Conservation (phyloP, 2,113 vertebrate genomes). For the Ovibos moschatus region DNA sequence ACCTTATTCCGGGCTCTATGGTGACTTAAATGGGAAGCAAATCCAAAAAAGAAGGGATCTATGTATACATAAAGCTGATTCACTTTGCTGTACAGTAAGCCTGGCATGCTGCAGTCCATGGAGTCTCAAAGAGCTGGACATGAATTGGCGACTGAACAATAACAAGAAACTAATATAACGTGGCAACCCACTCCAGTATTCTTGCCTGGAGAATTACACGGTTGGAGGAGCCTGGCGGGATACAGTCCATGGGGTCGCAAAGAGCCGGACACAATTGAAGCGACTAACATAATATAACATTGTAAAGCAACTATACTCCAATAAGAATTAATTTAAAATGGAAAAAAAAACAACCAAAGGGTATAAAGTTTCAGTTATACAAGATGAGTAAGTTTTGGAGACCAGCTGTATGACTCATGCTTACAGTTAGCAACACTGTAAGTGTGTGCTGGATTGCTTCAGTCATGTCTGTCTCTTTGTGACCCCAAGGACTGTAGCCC, state of each 20-base stretch:
- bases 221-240: neutral
- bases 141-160: neutral
- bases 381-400: neutral
- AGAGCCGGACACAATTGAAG: neutral
- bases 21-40: neutral
- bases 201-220: neutral
- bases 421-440: neutral
- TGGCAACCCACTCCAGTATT: neutral
- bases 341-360: too few species aligned
- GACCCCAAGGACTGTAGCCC: neutral
- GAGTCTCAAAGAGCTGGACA: neutral
- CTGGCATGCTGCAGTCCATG: neutral
- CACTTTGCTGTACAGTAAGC: neutral
- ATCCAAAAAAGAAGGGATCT: neutral
- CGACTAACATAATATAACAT: neutral
- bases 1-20: neutral
- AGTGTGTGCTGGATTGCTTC: neutral
- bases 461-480: fast-evolving
- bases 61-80: neutral
- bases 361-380: neutral
- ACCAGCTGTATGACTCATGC: neutral
- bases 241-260: neutral
- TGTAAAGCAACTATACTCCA: neutral
- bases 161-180: neutral
- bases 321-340: neutral